phyloP scores from a whole-genome alignment of 2,888 invertebrate species.

The Eurytoma californica region DNA sequence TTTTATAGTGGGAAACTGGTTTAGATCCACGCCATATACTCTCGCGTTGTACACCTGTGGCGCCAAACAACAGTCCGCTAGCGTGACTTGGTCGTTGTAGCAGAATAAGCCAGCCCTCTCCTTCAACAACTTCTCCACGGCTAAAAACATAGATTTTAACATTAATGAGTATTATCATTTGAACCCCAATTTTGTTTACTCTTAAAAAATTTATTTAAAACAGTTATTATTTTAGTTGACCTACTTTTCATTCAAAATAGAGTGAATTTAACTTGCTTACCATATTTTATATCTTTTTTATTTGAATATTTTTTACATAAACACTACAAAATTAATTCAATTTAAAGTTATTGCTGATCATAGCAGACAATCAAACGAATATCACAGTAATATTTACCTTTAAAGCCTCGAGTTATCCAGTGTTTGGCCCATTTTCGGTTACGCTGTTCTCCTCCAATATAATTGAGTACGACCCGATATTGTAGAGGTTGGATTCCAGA shows the following conservation, averaged over 20 bases:
- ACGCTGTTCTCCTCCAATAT: constrained; percentile 89
- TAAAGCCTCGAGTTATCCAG: constrained; percentile 93
- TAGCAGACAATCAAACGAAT: too few relatives aligned
- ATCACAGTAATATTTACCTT: constrained; percentile 71
- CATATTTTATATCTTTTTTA: too few relatives aligned
- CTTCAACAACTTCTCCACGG: constrained; percentile 90
- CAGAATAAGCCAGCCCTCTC: constrained; percentile 93
- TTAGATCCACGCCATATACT: constrained; percentile 94
- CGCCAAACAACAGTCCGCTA: constrained; percentile 96
- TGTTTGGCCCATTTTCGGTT: constrained; percentile 95
- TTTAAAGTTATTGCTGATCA: too few relatives aligned
- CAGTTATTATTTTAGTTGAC: too few relatives aligned
- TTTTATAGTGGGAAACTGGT: constrained; percentile 91
- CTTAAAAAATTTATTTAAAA: too few relatives aligned
- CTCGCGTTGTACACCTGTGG: constrained; percentile 97
- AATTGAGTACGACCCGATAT: constrained; percentile 90
- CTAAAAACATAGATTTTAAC: constrained; percentile 74
- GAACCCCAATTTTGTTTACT: too few relatives aligned
- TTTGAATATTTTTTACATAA: too few relatives aligned
- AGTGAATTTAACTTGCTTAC: too few relatives aligned
- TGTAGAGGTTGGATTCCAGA: constrained; percentile 98
- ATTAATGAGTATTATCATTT: too few relatives aligned
- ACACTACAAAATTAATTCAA: too few relatives aligned
- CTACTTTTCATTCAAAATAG: too few relatives aligned
- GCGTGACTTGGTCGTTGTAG: constrained; percentile 93